phyloP scores from a whole-genome alignment of 1,140 invertebrate species.

The Telenomus remus region DNA sequence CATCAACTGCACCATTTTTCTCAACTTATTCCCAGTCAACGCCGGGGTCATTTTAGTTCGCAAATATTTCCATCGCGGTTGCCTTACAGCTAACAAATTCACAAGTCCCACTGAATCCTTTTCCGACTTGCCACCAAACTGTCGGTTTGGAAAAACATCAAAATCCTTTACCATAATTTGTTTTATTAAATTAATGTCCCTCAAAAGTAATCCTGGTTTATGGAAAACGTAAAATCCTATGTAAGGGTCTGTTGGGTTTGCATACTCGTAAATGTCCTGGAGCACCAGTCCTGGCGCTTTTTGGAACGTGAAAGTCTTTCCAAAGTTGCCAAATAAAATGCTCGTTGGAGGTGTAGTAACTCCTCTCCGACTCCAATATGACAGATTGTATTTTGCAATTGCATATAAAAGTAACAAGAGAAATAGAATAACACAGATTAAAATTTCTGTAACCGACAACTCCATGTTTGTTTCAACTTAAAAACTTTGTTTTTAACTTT shows the following conservation, averaged over 20 bases:
- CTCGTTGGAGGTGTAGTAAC: conserved; percentile 51
- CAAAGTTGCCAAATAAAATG: conserved; percentile 65
- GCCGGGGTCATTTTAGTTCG: conserved; percentile 72
- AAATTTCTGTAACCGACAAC: not conserved
- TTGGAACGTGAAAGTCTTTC: conserved; percentile 50
- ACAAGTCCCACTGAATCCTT: conserved; percentile 58
- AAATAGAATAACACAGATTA: not conserved
- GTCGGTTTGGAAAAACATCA: conserved; percentile 73
- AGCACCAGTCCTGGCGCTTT: conserved; percentile 65
- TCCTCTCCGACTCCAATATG: conserved; percentile 61
- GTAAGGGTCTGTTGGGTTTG: conserved; percentile 59
- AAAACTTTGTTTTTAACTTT: no score
- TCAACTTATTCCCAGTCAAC: conserved; percentile 75
- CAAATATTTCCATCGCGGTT: conserved; percentile 67
- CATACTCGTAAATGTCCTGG: conserved; percentile 62
- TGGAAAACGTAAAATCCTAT: conserved; percentile 72
- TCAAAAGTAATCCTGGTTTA: conserved; percentile 68
- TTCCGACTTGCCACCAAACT: conserved; percentile 60
- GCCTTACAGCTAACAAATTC: conserved; percentile 61
- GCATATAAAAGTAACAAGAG: conserved; percentile 8
- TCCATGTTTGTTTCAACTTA: not conserved
- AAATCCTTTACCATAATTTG: conserved; percentile 75
- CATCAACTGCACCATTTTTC: conserved; percentile 73
- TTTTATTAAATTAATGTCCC: conserved; percentile 74
- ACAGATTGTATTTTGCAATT: conserved; percentile 63